Percentiles rank a stretch among this genome's conserved stretches.
Conservation (phyloP, 2,113 vertebrate genomes). For the Bombycilla garrulus region DNA sequence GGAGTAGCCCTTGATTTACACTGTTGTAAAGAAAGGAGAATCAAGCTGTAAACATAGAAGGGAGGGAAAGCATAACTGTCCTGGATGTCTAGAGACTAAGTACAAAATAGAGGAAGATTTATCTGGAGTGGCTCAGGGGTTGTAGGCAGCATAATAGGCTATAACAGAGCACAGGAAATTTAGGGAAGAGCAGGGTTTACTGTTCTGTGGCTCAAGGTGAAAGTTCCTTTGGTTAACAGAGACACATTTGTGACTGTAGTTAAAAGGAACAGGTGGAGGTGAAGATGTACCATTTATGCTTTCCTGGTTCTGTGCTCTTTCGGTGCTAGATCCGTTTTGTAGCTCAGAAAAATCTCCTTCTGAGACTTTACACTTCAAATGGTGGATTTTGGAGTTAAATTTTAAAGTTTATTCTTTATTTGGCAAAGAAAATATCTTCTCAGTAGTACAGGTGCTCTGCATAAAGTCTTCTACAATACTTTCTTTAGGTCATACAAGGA, state of each 20-base stretch:
- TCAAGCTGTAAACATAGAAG: not conserved
- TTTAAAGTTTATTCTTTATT: not conserved
- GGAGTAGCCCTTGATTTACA: not conserved
- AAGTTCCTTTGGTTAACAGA: not conserved
- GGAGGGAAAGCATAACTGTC: not conserved
- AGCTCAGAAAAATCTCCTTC: not conserved
- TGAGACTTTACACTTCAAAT: not conserved
- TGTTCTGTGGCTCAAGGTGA: not conserved
- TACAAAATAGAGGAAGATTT: slow-evolving; percentile 26
- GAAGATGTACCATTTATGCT: not conserved
- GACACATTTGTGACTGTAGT: not conserved
- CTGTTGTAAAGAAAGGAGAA: not conserved
- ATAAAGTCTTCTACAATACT: not conserved
- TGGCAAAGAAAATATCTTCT: not conserved
- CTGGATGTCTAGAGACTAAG: not conserved
- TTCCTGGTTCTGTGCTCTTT: not conserved
- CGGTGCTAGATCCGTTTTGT: not conserved
- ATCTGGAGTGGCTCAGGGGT: not conserved
- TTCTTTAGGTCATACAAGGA: not conserved
- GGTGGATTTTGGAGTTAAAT: not conserved
- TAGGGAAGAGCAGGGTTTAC: not conserved
- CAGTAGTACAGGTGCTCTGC: not conserved
- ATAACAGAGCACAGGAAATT: not conserved
- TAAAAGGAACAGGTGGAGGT: not conserved
- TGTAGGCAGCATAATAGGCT: not conserved